Evolutionary conservation across 1,140 invertebrate genomes (phyloP).

Genomic region (Anoplolepis gracilipes): DNA sequence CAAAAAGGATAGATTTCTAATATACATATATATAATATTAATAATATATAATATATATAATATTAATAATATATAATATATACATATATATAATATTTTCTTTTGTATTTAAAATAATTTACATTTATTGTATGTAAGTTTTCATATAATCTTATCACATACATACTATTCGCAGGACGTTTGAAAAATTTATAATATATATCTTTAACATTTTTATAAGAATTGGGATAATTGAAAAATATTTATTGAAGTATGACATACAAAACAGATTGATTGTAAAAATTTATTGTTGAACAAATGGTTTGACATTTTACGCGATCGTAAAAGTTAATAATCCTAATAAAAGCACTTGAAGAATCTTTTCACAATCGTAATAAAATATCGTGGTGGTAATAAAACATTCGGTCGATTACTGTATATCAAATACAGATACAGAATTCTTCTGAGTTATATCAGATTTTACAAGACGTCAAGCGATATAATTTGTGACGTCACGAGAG

Average conservation of each 20-base stretch:
- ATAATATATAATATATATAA: background rate
- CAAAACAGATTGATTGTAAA: background rate
- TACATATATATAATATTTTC: background rate
- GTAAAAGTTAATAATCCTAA: background rate
- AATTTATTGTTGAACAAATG: background rate
- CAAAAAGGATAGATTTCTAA: background rate
- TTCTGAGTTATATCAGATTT: conserved; percentile 6
- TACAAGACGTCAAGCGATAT: background rate
- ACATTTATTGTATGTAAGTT: background rate
- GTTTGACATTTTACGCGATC: background rate
- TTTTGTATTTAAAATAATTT: background rate
- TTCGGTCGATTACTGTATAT: background rate
- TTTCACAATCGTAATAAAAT: background rate
- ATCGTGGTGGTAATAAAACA: no score
- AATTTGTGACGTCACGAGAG: background rate
- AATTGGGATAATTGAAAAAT: background rate
- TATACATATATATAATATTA: no score
- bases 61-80: no score
- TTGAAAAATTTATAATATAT: background rate
- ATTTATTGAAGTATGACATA: background rate
- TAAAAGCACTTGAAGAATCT: background rate
- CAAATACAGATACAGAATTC: background rate
- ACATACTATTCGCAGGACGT: background rate
- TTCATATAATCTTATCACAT: background rate
- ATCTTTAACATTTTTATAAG: background rate